A percentile compares a stretch with the other conserved stretches of the same genome.
phyloP scores from a whole-genome alignment of 2,113 vertebrate species.

The Geococcyx californianus region DNA sequence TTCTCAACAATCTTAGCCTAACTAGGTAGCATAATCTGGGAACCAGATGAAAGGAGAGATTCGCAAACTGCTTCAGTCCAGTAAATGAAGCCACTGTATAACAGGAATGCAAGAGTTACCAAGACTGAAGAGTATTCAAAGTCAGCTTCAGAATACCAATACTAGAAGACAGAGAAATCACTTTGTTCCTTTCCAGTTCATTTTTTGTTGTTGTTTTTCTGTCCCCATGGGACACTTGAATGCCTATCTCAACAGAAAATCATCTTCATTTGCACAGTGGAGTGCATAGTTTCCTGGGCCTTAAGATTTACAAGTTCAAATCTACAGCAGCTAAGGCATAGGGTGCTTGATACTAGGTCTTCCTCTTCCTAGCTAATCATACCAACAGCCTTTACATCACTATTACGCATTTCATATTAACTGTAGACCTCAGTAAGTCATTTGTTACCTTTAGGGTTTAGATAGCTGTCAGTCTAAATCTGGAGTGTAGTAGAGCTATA shows the following conservation, averaged over 20 bases:
- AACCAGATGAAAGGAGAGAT: background rate
- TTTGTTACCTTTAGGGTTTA: background rate
- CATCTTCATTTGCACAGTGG: background rate
- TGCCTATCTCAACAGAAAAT: background rate
- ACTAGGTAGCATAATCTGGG: background rate
- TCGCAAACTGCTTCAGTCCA: background rate
- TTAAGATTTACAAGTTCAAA: accelerated
- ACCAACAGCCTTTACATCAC: background rate
- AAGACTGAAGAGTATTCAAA: background rate
- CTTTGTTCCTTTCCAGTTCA: background rate
- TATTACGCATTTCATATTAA: background rate
- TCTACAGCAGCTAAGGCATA: background rate
- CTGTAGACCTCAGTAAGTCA: background rate
- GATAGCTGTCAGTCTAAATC: background rate
- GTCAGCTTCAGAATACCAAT: background rate
- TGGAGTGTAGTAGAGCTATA: background rate
- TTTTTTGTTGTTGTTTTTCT: background rate
- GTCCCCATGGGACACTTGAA: background rate
- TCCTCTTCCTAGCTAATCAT: background rate
- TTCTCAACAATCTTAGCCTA: background rate
- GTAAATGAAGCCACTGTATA: background rate
- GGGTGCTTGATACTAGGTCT: background rate
- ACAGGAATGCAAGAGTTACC: background rate
- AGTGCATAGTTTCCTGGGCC: background rate
- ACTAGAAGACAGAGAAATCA: background rate